Conservation (phyloP, 2,797 vertebrate genomes). For the Melanotaenia parkinsoni region DNA sequence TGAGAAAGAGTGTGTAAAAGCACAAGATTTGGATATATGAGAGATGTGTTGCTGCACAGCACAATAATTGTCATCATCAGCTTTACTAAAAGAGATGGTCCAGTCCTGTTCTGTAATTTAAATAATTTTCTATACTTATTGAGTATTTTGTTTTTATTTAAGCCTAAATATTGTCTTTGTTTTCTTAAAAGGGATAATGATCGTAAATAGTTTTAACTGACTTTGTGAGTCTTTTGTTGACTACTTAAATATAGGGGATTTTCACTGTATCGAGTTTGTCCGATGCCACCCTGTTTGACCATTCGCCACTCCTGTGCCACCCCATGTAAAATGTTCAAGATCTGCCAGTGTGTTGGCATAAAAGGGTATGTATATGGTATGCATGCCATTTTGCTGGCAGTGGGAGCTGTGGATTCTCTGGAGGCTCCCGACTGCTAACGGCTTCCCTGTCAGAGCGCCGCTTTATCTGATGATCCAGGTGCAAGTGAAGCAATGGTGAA, state of each 20-base stretch:
- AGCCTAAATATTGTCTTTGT: too few species aligned
- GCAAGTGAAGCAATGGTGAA: slow-evolving; percentile 45
- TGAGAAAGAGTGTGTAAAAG: too few species aligned
- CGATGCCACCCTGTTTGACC: background rate
- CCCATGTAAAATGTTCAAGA: background rate
- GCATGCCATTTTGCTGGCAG: slow-evolving; percentile 21
- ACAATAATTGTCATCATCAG: too few species aligned
- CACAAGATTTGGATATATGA: too few species aligned
- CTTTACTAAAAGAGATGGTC: too few species aligned
- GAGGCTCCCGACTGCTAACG: slow-evolving; percentile 50
- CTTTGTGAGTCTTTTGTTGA: background rate
- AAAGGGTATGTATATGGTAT: background rate
- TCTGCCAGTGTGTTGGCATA: slow-evolving; percentile 4
- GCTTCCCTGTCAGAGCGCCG: slow-evolving; percentile 53
- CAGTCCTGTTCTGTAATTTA: too few species aligned
- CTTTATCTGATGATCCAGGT: slow-evolving; percentile 73
- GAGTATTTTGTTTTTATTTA: too few species aligned
- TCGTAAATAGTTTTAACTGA: background rate
- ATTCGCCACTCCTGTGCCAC: too few species aligned
- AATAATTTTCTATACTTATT: too few species aligned
- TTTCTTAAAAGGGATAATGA: too few species aligned
- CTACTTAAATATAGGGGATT: background rate
- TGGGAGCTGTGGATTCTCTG: slow-evolving; percentile 34
- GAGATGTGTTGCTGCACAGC: too few species aligned
- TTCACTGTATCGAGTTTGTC: background rate